Evolutionary conservation across 2,888 invertebrate genomes (phyloP).

Genomic region (Chloromyia formosa): DNA sequence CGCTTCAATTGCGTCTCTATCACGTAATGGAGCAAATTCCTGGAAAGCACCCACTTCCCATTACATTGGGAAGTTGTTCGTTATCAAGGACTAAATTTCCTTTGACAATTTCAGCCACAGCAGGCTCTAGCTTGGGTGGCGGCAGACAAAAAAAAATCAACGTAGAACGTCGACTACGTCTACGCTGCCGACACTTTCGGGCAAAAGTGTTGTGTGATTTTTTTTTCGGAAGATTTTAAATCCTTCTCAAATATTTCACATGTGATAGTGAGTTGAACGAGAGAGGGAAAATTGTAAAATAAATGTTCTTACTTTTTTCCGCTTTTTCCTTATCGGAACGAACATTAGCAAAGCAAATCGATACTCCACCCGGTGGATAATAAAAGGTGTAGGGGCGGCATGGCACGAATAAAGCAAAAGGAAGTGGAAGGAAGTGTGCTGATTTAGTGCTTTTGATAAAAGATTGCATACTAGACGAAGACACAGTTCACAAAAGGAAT

Average conservation of each 20-base stretch:
- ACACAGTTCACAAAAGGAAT: conserved; percentile 23
- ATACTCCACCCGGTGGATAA: conserved; percentile 14
- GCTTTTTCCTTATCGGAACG: conserved; percentile 14
- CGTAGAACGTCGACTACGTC: too few relatives aligned
- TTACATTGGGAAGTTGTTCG: neutral
- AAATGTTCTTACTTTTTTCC: conserved; percentile 26
- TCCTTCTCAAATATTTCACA: too few relatives aligned
- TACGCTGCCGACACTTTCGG: too few relatives aligned
- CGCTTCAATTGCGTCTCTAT: too few relatives aligned
- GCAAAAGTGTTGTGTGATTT: too few relatives aligned
- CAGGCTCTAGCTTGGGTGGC: too few relatives aligned
- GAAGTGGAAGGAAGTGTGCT: conserved; percentile 5
- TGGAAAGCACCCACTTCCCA: neutral
- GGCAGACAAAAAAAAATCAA: too few relatives aligned
- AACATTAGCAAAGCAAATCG: conserved; percentile 39
- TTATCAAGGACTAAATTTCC: conserved; percentile 6
- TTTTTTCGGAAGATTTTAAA: too few relatives aligned
- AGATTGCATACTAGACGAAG: conserved; percentile 20
- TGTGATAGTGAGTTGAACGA: neutral
- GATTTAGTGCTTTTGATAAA: conserved; percentile 25
- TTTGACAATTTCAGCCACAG: neutral
- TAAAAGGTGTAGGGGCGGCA: neutral
- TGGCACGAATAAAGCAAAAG: too few relatives aligned
- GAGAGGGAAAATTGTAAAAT: conserved; percentile 25
- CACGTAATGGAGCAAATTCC: neutral